Evolutionary conservation across 2,888 invertebrate genomes (phyloP).

Genomic region (Eurois occulta): DNA sequence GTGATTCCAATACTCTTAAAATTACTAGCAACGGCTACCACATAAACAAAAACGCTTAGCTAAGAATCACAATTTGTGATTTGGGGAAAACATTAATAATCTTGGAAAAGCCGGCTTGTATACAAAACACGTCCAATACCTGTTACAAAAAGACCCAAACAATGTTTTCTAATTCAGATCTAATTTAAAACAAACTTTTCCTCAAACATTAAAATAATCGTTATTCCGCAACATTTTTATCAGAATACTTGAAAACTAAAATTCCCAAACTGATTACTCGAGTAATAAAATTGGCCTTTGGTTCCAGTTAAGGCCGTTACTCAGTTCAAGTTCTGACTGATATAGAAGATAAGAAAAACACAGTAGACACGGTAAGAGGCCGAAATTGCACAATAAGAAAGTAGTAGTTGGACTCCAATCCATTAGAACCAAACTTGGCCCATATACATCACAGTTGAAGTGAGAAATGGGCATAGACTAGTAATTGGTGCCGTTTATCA

Average conservation of each 20-base stretch:
- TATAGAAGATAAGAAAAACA: constrained; percentile 46
- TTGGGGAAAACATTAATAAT: constrained; percentile 4
- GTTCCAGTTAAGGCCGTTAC: constrained; percentile 56
- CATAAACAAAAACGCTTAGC: background rate
- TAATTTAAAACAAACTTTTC: constrained; percentile 16
- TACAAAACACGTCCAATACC: background rate
- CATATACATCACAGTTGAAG: background rate
- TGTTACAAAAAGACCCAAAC: constrained; percentile 1
- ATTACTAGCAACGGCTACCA: background rate
- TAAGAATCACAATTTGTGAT: no score
- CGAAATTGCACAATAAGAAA: constrained; percentile 15
- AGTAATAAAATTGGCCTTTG: constrained; percentile 52
- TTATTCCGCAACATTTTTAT: constrained; percentile 36
- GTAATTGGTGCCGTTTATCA: constrained; percentile 40
- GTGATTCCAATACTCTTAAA: constrained; percentile 13
- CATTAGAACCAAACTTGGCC: constrained; percentile 13
- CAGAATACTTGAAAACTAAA: constrained; percentile 44
- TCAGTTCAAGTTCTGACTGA: constrained; percentile 61
- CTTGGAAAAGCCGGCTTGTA: constrained; percentile 3
- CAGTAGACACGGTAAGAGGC: constrained; percentile 3
- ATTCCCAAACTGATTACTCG: constrained; percentile 44
- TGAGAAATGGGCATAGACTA: constrained; percentile 12
- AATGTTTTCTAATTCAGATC: constrained; percentile 6
- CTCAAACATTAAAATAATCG: constrained; percentile 13
- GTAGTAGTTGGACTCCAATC: background rate